Percentiles rank a stretch among this genome's conserved stretches.
Evolutionary conservation across 2,888 invertebrate genomes (phyloP).

Genomic region (Callimorpha dominula): DNA sequence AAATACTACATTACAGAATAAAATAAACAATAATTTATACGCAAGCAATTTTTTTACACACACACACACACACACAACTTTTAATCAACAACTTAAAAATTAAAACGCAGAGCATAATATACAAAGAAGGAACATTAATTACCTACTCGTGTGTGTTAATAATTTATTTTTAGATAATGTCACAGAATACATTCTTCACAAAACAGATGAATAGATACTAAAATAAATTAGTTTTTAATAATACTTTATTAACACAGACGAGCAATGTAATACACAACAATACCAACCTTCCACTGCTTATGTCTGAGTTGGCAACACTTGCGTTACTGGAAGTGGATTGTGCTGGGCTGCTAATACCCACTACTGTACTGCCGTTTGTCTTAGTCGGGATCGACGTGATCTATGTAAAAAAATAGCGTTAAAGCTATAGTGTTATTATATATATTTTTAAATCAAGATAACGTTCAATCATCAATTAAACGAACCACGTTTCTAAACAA

Average conservation of each 20-base stretch:
- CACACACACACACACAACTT: background rate
- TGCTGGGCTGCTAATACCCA: conserved; percentile 64
- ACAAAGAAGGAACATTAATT: background rate
- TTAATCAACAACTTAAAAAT: background rate
- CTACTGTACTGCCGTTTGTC: conserved; percentile 62
- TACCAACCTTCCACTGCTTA: conserved; percentile 81
- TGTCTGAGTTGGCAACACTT: conserved; percentile 80
- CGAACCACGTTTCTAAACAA: background rate
- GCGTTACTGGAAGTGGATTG: conserved; percentile 71
- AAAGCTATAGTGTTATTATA: background rate
- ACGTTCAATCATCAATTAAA: background rate
- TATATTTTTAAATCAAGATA: background rate
- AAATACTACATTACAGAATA: background rate
- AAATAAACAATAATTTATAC: background rate
- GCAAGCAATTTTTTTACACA: background rate
- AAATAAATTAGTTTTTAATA: background rate
- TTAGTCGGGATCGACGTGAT: conserved; percentile 81
- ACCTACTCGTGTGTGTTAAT: background rate
- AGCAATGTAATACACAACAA: conserved; percentile 3
- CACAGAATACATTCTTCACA: background rate
- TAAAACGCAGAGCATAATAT: conserved; percentile 9
- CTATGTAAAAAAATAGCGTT: conserved; percentile 49
- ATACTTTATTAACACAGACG: conserved; percentile 1
- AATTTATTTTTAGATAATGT: background rate
- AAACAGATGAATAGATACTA: too few relatives aligned